phyloP scores from a whole-genome alignment of 1,140 invertebrate genomes.

The Formica exsecta region DNA sequence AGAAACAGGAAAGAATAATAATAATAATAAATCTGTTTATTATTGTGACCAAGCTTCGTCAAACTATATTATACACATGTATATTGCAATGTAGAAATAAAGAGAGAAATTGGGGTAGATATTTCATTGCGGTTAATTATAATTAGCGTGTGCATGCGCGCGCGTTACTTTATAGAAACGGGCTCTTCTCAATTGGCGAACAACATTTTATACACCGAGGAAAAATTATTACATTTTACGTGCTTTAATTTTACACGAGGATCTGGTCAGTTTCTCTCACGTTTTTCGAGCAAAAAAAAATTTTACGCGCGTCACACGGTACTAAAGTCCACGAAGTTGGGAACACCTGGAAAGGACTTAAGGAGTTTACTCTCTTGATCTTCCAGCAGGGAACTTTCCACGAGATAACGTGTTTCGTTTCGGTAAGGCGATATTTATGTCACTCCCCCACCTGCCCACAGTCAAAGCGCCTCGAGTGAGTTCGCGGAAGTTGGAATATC shows the following conservation, averaged over 20 bases:
- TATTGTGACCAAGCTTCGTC: background rate
- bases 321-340: slow-evolving; percentile 53
- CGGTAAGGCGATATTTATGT: slow-evolving; percentile 69
- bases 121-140: background rate
- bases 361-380: slow-evolving; percentile 66
- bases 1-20: background rate
- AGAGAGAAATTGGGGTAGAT: background rate
- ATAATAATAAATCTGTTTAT: slow-evolving; percentile 6
- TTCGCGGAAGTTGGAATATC: slow-evolving; percentile 57
- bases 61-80: background rate
- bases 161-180: background rate
- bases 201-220: background rate
- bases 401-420: slow-evolving; percentile 68
- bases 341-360: slow-evolving; percentile 64
- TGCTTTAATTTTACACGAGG: slow-evolving; percentile 21
- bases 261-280: slow-evolving; percentile 24
- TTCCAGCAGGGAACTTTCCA: slow-evolving; percentile 55
- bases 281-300: slow-evolving; percentile 5
- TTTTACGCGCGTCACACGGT: slow-evolving; percentile 26
- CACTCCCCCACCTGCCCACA: slow-evolving; percentile 36
- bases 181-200: background rate
- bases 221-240: background rate
- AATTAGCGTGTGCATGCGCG: background rate
- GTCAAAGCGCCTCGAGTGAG: slow-evolving; percentile 59
- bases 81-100: background rate